Conservation (phyloP, 2,797 vertebrate species). For the Coregonus sp. region DNA sequence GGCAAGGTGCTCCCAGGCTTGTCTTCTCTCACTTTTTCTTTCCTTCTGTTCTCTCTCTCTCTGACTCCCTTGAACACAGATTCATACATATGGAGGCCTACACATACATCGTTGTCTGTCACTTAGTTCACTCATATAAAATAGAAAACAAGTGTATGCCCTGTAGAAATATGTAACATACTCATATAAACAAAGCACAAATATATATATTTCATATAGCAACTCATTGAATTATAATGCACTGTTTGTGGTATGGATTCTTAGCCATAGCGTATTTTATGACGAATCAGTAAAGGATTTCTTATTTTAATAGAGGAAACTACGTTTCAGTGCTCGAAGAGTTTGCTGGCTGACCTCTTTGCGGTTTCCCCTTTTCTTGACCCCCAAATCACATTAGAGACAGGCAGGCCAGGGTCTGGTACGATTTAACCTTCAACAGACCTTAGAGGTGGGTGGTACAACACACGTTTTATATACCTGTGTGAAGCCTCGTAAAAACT, state of each 20-base stretch:
- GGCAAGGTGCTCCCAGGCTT: constrained; percentile 64
- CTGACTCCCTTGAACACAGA: background rate
- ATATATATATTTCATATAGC: constrained; percentile 4
- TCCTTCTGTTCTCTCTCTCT: background rate
- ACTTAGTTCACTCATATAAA: background rate
- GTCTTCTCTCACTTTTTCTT: constrained; percentile 31
- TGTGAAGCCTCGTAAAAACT: constrained; percentile 60
- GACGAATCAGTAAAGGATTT: constrained; percentile 43
- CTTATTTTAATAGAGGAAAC: constrained; percentile 31
- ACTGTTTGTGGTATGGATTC: background rate
- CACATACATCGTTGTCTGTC: background rate
- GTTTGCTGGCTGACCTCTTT: constrained; percentile 67
- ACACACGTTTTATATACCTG: constrained; percentile 43
- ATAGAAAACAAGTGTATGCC: background rate
- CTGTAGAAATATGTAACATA: background rate
- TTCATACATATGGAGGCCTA: background rate
- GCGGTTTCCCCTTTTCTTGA: constrained; percentile 68
- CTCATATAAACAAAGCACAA: constrained; percentile 1
- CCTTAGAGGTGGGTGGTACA: constrained; percentile 64
- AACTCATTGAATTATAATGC: constrained; percentile 16
- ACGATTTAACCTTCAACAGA: constrained; percentile 64
- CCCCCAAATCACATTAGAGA: constrained; percentile 64
- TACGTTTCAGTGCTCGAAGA: constrained; percentile 38
- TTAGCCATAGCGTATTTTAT: constrained; percentile 24
- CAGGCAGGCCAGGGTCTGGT: constrained; percentile 59